Conservation (phyloP, 2,797 vertebrate species). For the Calcarius lapponicus region DNA sequence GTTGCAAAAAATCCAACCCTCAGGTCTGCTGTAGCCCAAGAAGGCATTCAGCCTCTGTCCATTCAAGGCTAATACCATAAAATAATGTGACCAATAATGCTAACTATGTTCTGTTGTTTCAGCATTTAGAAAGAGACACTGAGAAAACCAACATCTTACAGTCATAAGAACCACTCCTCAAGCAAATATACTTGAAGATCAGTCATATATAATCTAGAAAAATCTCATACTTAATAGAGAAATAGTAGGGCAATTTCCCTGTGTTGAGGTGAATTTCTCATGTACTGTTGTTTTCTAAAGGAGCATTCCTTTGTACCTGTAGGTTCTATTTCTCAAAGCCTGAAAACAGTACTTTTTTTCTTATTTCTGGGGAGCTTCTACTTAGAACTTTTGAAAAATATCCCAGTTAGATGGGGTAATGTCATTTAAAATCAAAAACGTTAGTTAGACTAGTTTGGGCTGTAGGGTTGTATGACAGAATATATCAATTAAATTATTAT, state of each 20-base stretch:
- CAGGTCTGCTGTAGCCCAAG: background rate
- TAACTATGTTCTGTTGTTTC: background rate
- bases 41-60: background rate
- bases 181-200: background rate
- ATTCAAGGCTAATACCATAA: background rate
- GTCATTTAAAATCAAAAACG: background rate
- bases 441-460: background rate
- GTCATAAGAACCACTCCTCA: background rate
- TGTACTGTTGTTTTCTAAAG: background rate
- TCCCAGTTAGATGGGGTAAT: background rate
- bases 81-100: background rate
- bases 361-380: background rate
- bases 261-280: background rate
- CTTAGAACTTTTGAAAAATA: conserved; percentile 5
- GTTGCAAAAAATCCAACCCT: background rate
- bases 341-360: background rate
- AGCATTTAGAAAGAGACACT: background rate
- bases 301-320: background rate
- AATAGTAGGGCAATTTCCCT: background rate
- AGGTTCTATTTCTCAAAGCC: background rate
- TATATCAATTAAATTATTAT: background rate
- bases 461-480: background rate
- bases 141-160: background rate
- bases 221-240: background rate
- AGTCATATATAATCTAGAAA: background rate